These are phyloP conservation scores for Thaleichthys pacificus DNA, from an alignment of 2,797 vertebrate genomes.

Conservation along the genomic window DNA sequence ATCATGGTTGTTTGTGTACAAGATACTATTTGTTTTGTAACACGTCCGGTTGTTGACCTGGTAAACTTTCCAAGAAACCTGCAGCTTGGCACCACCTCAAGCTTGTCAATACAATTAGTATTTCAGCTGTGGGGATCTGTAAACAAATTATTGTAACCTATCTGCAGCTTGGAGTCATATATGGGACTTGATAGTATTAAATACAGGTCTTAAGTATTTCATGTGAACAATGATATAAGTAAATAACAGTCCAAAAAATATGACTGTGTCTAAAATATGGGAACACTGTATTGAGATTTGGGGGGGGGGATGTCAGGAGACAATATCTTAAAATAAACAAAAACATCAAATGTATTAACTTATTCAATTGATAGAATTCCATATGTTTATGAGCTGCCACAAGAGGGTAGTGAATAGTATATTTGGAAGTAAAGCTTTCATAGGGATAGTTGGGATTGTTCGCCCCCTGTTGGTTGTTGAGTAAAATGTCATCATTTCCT, in stretches of 20 bases:
- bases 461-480: conserved; percentile 39
- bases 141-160: not conserved
- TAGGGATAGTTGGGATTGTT: conserved; percentile 33
- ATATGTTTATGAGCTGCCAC: not conserved
- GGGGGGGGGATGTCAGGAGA: not conserved
- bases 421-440: not conserved
- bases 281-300: no score
- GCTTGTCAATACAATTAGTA: not conserved
- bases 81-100: not conserved
- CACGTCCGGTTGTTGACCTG: conserved; percentile 12
- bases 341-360: not conserved
- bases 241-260: not conserved
- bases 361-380: not conserved
- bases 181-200: not conserved
- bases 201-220: not conserved
- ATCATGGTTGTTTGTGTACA: not conserved
- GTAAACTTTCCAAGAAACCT: conserved; percentile 15
- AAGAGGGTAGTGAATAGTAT: not conserved
- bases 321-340: not conserved
- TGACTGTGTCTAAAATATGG: no score
- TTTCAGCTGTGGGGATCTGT: not conserved
- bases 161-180: not conserved
- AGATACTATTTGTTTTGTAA: not conserved
- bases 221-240: not conserved
- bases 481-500: conserved; percentile 9